Base-by-base conservation (phyloP, 2,888 invertebrate species). In the Clanis bilineata region DNA sequence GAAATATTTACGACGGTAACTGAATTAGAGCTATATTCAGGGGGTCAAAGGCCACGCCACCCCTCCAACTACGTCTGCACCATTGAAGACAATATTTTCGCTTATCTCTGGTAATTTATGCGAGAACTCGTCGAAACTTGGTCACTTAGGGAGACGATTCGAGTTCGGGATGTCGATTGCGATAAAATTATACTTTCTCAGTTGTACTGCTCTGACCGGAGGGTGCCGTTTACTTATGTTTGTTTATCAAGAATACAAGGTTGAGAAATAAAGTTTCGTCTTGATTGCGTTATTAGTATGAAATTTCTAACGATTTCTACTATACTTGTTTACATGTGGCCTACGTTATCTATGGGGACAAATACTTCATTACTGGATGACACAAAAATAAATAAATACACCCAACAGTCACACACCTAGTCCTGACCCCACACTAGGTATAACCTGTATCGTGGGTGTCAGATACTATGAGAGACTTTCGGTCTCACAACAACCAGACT, bases 31-130 rank as follows among this genome's bases (percentile, higher is more conserved):
- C 5, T 15, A 4, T 5, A 39, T 39, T 15, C n/a, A 0, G 38
- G 58, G 47, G 57, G 47, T 47, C 47, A 47, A 12, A 47, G 15
- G 9, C 45, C 32, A 36, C 32, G 5, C 12, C 12, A 18, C 38
- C 22, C 32, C 32, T 25, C 56, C 23, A 25, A 38, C 43, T 56
- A 4, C 59, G 55, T 36, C 36, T 55, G 22, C 54, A 23, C 66
- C 82, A 67, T 72, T 67, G 83, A 85, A 87, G 89, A 90, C 91
- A 91, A 90, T 91, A 91, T 90, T 91, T 91, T 87, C 86, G 85
- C 84, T 90, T 92, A 91, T 90, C 90, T 83, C 57, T 62, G 62
- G 79, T 90, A 91, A 92, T 92, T 92, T 91, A 91, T 91, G 88
- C 83, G 87, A 77, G 81, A 90, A 91, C 82, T 91, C 88, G 76